Base-by-base conservation (phyloP, 2,888 invertebrate species). In the Dichetophora obliterata region DNA sequence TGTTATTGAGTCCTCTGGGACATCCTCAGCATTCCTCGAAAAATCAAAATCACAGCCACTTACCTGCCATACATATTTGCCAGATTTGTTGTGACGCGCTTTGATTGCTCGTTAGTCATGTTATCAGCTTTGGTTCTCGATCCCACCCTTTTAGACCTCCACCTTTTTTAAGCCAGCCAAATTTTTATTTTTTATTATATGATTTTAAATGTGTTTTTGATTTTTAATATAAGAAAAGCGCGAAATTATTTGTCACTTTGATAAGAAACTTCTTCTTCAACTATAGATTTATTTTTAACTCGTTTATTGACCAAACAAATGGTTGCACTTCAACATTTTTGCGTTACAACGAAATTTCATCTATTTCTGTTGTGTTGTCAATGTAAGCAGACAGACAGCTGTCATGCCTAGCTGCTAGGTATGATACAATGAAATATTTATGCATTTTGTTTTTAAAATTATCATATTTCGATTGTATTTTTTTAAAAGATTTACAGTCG, bases 61-160 rank as follows among this genome's bases (percentile, higher is more conserved):
- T 75, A 82, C 82, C 82, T 82, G 54, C 82, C 80, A 76, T 82
- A 82, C 79, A 81, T 78, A 57, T 61, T 79, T 34, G 75, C 68
- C 68, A 68, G 27, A 68, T 68, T 59, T 48, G 61, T 72, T 19
- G 68, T 59, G 27, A 37, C 24, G 24, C 77, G 75, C 59, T 75
- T 75, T 22, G 75, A 50, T 59, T 37, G 68, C 48, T 68, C 68
- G 27, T 27, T 50, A 3, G 68, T 50, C 68, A 68, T 68, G 2
- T 68, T 48, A 5, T 5, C 31, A 22, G 63, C 27, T 63, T 8
- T 8, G 65, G 74, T 63, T 80, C 37, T 37, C 37, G 8, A 37
- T 37, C 37, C 37, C 37, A 9, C 1, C 43, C 11, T 43, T 2
- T 43, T 11, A 43, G 1, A 1, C 43, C 14, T 11, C 14, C 14